Evolutionary conservation across 1,140 invertebrate species (phyloP).

Genomic region (Brevipalpus yothersi): DNA sequence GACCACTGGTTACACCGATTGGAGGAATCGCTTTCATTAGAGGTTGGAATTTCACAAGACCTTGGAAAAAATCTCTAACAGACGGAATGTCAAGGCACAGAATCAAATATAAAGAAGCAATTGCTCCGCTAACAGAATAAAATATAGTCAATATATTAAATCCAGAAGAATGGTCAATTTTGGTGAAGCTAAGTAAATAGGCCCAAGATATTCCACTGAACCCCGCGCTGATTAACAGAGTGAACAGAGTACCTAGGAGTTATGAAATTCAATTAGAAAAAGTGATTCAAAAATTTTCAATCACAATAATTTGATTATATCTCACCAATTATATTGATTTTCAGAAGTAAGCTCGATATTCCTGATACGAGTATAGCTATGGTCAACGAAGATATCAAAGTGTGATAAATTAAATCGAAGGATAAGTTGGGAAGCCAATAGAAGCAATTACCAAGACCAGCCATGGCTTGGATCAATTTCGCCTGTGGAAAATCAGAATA

Average conservation of each 20-base stretch:
- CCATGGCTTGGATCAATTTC: constrained; percentile 14
- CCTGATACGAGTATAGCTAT: constrained; percentile 3
- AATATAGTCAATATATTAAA: constrained; percentile 11
- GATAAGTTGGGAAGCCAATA: constrained; percentile 10
- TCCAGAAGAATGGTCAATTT: constrained; percentile 8
- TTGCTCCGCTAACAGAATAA: background rate
- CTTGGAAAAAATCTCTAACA: too few species aligned
- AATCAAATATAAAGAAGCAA: background rate
- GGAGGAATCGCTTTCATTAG: too few species aligned
- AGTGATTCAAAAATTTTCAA: background rate
- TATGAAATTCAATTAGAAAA: background rate
- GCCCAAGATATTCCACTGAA: constrained; percentile 12
- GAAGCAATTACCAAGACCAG: constrained; percentile 3
- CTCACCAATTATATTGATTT: background rate
- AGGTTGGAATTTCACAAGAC: too few species aligned
- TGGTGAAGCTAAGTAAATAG: constrained; percentile 11
- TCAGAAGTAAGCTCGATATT: background rate
- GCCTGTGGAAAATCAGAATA: constrained; percentile 6
- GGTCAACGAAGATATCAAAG: constrained; percentile 3
- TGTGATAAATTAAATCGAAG: constrained; percentile 10
- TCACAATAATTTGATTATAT: background rate
- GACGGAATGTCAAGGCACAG: too few species aligned
- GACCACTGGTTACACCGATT: too few species aligned
- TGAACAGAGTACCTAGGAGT: background rate
- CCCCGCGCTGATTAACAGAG: constrained; percentile 3